Base-by-base conservation (phyloP, 2,113 vertebrate species). In the Sclerurus mexicanus region DNA sequence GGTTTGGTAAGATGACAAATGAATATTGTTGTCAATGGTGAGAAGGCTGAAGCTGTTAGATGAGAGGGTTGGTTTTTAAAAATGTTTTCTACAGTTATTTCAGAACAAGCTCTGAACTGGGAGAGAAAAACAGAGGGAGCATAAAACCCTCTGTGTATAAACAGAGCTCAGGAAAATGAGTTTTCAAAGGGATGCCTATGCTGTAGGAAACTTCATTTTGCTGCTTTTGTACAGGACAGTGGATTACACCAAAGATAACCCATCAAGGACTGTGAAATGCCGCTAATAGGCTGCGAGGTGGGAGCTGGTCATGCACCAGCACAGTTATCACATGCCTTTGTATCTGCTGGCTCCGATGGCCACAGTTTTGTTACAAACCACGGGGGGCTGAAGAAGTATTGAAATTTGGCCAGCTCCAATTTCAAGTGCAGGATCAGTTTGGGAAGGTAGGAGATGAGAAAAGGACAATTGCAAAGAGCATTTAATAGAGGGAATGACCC, bases 251-350 rank as follows among this genome's bases (percentile, higher is more conserved):
- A 87, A 85, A 86, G 97, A 98, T 95, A 74, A 93, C 93, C 95
- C 85, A 37, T 52, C 50, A 52, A 52, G 49, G 49, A 78, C 95
- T 96, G 96, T 97, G 95, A 97, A 97, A 98, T 97, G 1, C 81
- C 13, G 8, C 73, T 96, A 93, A 97, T 95, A 88, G 97, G 72
- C 19, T 11, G 85, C 42, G 58, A 96, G 96, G 6, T 71, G 82
- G 94, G 91, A 81, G 87, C 78, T 93, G 96, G 46, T 96, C 82
- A 68, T 42, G 88, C 90, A 66, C 46, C 96, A 89, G 92, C 93
- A 83, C 87, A 81, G 96, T 95, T 92, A 96, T 96, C 60, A 88
- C 88, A 40, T 87, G 47, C 94, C 88, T 97, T 97, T 95, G 95
- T 96, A 80, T 35, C 72, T 92, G 40, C 78, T 73, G 82, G 93